Evolutionary conservation across 2,797 vertebrate genomes (phyloP), one percentile per base, ranked within the genome.

Genomic region (Danionella dracula): DNA sequence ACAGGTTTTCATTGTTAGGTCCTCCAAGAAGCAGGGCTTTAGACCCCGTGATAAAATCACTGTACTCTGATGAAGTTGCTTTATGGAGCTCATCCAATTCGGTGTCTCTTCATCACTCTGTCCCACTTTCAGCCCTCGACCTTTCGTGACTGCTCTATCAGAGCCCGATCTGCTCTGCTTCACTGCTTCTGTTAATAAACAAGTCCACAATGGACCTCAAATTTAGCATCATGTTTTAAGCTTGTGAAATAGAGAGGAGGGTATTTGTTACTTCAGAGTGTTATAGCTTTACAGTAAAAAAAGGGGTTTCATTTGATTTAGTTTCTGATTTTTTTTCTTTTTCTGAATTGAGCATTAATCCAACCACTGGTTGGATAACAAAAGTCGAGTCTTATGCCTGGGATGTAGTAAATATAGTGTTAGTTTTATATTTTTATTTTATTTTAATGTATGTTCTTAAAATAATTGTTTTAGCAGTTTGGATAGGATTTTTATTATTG

Each of bases 51-150:
- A 37, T 62, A 49, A 66, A 48, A 49, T 65, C 16, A 2, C 40
- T 60, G 15, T 45, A 8, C 15, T 21, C 34, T 68, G 59, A 56
- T 68, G 45, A 69, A 71, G 49, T 27, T 68, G 75, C 65, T 66
- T 66, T 71, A 76, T 74, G 64, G 55, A 62, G 64, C 34, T 27
- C 70, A 54, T 50, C 50, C 40, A 58, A 71, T 66, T 53, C 19
- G 4, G 15, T 42, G 17, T 65, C 44, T 37, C 44, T 20, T 46
- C 59, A 71, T 71, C 68, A 61, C 38, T 67, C 60, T 54, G 60
- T 66, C 64, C 55, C 50, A 61, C 38, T 65, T 76, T 71, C 49
- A 34, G 42, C n/a, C 19, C 56, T 68, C 68, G 48, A 69, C 71
- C 70, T 74, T 71, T 70, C 40, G 50, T 59, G 65, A 23, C 42